Percentiles rank a stretch among this genome's conserved stretches.
phyloP scores from a whole-genome alignment of 1,140 invertebrate genomes.

The Macrostomum lignano region DNA sequence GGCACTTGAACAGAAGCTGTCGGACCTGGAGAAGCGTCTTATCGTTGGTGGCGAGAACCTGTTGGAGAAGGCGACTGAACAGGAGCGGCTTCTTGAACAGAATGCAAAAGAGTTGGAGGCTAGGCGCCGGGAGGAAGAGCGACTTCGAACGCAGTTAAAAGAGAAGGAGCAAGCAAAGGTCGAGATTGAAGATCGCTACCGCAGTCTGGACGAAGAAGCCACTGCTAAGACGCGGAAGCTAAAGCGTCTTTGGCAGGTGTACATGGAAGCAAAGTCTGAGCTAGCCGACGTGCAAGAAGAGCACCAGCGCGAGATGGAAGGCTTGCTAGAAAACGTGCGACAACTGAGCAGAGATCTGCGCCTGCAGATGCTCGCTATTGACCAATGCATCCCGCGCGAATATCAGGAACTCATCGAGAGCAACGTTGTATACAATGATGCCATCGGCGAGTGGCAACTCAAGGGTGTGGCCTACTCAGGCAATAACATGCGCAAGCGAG shows the following conservation, averaged over 20 bases:
- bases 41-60: conserved; percentile 90
- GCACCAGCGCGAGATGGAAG: conserved; percentile 80
- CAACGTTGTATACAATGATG: conserved; percentile 82
- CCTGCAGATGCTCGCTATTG: conserved; percentile 47
- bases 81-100: conserved; percentile 59
- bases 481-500: conserved; percentile 94
- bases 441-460: conserved; percentile 88
- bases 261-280: conserved; percentile 28
- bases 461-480: conserved; percentile 91
- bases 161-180: conserved; percentile 61
- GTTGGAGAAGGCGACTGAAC: conserved; percentile 75
- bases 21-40: conserved; percentile 69
- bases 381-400: conserved; percentile 65
- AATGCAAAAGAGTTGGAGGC: conserved; percentile 61
- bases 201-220: conserved; percentile 56
- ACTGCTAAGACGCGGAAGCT: conserved; percentile 66
- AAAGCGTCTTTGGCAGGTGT: conserved; percentile 40
- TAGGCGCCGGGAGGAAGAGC: conserved; percentile 46
- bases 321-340: conserved; percentile 60
- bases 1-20: conserved; percentile 47
- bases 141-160: conserved; percentile 37
- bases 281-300: conserved; percentile 61
- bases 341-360: conserved; percentile 63
- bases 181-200: conserved; percentile 83
- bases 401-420: conserved; percentile 63